A percentile compares a stretch with the other conserved stretches of the same genome.
Evolutionary conservation across 92 coral and sea anemone genomes (phyloP).

Genomic region (Muricea muricata): DNA sequence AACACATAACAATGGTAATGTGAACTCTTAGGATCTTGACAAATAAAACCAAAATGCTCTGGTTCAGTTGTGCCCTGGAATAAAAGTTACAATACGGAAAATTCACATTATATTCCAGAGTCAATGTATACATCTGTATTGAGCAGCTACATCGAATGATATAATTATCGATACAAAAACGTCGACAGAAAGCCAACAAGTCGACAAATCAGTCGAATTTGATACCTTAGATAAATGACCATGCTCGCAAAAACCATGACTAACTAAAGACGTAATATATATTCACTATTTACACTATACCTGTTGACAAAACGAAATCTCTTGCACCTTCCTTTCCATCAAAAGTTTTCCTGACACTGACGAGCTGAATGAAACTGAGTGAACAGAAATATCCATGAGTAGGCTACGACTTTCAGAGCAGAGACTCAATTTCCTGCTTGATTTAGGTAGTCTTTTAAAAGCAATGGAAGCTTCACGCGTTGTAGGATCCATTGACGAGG

Average conservation of each 20-base stretch:
- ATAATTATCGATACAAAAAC: no score
- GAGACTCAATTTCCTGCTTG: slow-evolving; percentile 12
- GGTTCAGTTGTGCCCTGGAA: slow-evolving; percentile 86
- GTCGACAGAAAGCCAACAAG: no score
- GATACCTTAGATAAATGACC: no score
- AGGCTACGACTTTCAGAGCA: slow-evolving; percentile 34
- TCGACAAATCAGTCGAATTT: no score
- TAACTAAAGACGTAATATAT: no score
- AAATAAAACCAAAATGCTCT: slow-evolving; percentile 97
- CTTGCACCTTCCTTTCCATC: slow-evolving; percentile 89
- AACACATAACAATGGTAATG: slow-evolving; percentile 90
- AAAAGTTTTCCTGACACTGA: slow-evolving; percentile 41
- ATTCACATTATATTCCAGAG: no score
- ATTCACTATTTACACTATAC: no score
- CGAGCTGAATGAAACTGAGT: slow-evolving; percentile 36
- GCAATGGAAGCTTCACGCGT: not conserved
- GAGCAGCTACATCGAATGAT: no score
- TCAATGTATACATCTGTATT: no score
- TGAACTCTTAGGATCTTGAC: slow-evolving; percentile 73
- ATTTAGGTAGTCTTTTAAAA: not conserved
- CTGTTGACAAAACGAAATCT: slow-evolving; percentile 99
- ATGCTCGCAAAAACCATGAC: not conserved
- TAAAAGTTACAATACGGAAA: not conserved
- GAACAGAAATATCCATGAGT: slow-evolving; percentile 24
- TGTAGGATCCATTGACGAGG: not conserved